Base-by-base conservation (phyloP, 2,888 invertebrate species). In the Formica aserva region DNA sequence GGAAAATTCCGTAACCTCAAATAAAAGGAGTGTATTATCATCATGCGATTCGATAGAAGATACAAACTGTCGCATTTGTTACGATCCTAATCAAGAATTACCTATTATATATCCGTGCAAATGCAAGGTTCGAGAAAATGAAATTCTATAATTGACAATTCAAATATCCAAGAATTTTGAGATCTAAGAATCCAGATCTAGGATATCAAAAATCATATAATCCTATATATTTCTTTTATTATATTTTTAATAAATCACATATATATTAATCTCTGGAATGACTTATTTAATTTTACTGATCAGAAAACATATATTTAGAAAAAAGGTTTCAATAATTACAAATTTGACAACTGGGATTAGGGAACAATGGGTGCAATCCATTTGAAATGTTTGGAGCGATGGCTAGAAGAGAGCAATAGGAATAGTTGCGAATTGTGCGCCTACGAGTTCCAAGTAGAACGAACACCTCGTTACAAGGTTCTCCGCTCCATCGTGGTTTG, bases 301-400 rank as follows among this genome's bases (percentile, higher is more conserved):
- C 3, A 52, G 11, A 48, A 52, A 52, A 52, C n/a, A 8, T 38
- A 11, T 35, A 38, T 26, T 26, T 55, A 0, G 11, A 57, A 26
- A 38, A 26, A 72, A 11, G 9, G 2, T 18, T 74, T 72, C 11
- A 62, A 38, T 45, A 67, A 52, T 75, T 52, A 75, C n/a, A 86
- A 62, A 66, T 18, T 62, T 35, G 32, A 65, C 8, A 72, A 66
- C 66, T 67, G 57, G 62, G 29, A 95, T 89, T 92, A 96, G 96
- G 97, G 97, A 0, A 97, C 97, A 1, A 96, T 97, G 88, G 97
- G 97, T 0, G 95, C 97, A 78, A 96, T 97, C 15, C 97, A 97
- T 94, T 96, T 97, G 2, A 96, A 96, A 83, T 98, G 97, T 92
- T 94, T 97, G 89, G 97, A 97, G 94, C 96, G 96, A 75, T 98